A percentile compares a stretch with the other conserved stretches of the same genome.
These are phyloP conservation scores for Drosophila mauritiana DNA, from an alignment of 1,140 invertebrate species.

Conservation along the genomic window DNA sequence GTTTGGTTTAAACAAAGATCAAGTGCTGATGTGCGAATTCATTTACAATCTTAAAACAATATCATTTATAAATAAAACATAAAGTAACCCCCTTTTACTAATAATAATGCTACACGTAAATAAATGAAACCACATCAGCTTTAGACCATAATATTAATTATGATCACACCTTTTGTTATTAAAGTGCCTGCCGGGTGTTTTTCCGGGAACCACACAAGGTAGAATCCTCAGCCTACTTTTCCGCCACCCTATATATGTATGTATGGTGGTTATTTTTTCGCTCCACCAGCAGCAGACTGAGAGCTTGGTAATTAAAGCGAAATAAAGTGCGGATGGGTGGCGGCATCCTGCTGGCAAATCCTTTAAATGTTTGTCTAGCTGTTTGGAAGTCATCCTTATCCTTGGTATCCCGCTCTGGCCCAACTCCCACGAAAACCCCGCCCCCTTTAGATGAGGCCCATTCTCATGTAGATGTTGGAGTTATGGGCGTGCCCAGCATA, in stretches of 20 bases:
- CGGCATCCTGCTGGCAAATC: slow-evolving; percentile 51
- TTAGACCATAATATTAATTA: slow-evolving; percentile 17
- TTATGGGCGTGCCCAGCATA: slow-evolving; percentile 63
- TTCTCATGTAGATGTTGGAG: slow-evolving; percentile 57
- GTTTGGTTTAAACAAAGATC: too few species aligned
- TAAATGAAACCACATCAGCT: neutral
- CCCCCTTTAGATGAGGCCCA: slow-evolving; percentile 10
- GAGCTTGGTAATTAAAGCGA: slow-evolving; percentile 61
- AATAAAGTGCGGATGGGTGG: slow-evolving; percentile 57
- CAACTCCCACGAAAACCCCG: neutral
- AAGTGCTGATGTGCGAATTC: too few species aligned
- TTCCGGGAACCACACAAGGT: slow-evolving; percentile 5
- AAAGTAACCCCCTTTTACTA: too few species aligned
- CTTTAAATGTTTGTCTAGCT: slow-evolving; percentile 65
- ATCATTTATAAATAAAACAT: too few species aligned
- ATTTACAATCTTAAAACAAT: too few species aligned
- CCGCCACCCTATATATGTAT: neutral
- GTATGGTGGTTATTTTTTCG: slow-evolving; percentile 5
- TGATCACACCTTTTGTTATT: slow-evolving; percentile 10
- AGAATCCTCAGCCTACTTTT: slow-evolving; percentile 1
- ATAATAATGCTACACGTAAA: neutral
- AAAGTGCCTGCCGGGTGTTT: slow-evolving; percentile 2
- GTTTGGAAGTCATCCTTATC: slow-evolving; percentile 51
- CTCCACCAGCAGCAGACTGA: slow-evolving; percentile 15
- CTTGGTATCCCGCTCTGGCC: slow-evolving; percentile 19